Percentiles rank a stretch among this genome's conserved stretches.
Evolutionary conservation across 2,113 vertebrate species (phyloP).

Genomic region (Riparia riparia): DNA sequence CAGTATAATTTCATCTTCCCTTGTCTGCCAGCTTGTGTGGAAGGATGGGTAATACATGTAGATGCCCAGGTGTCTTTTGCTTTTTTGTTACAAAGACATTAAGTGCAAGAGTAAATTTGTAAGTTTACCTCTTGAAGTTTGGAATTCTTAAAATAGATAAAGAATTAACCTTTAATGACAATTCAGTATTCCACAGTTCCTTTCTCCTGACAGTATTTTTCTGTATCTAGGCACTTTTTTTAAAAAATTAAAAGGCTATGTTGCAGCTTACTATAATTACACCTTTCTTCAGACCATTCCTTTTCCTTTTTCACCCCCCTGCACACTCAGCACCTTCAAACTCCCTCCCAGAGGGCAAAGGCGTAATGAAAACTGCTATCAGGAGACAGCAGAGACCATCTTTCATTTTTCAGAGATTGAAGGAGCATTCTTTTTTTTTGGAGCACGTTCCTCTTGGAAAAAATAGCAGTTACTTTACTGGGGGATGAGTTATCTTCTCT

Average conservation of each 20-base stretch:
- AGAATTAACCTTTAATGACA: not conserved
- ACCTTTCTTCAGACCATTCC: not conserved
- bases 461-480: not conserved
- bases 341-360: not conserved
- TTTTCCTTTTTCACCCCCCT: not conserved
- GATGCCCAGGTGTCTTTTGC: not conserved
- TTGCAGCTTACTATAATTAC: not conserved
- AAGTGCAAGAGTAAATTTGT: not conserved
- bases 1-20: not conserved
- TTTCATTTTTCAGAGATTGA: not conserved
- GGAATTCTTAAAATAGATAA: not conserved
- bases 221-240: not conserved
- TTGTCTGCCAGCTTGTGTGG: not conserved
- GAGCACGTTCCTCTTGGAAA: not conserved
- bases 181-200: not conserved
- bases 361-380: not conserved
- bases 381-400: not conserved
- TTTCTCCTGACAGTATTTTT: not conserved
- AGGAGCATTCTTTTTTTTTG: not conserved
- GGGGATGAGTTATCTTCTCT: not conserved
- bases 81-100: not conserved
- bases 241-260: not conserved
- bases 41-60: not conserved
- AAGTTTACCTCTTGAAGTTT: not conserved
- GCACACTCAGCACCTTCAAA: not conserved